Base-by-base conservation (phyloP, 2,888 invertebrate genomes). In the Cheilosia vernalis region DNA sequence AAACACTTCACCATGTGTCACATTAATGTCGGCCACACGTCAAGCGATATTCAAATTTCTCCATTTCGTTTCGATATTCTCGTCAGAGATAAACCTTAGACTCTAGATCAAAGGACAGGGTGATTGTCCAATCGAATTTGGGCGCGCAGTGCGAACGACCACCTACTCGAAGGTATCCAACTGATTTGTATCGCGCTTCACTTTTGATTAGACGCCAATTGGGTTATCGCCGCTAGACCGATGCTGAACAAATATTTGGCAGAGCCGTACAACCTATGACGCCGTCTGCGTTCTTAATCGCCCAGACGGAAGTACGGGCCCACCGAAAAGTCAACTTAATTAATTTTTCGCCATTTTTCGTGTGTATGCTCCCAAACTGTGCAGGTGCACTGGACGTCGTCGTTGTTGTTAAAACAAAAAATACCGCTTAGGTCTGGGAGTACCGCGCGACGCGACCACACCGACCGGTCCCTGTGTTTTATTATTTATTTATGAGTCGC, bases 401-500 rank as follows among this genome's bases (percentile, higher is more conserved):
- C 33, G 60, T 24, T 9, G 15, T 24, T 49, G 5, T n/a, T 60
- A 42, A 66, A 66, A 61, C 78, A 72, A 66, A 30, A 30, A 30
- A 74, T 63, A 69, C 69, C 64, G 81, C 80, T 79, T 83, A 69
- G 69, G 70, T 60, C 55, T 63, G 42, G n/a, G n/a, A 15, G 47
- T 47, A 19, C 47, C 19, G 47, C 44, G 44, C 44, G 44, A 44
- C 44, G 44, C 33, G 64, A 5, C 27, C 24, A n/a, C 55, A 17
- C 24, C 10, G 69, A 53, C 61, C 49, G 30, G 74, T 47, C 42
- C 24, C 40, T 47, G 76, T 19, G 19, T 63, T 79, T 60, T 85
- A 80, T 80, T 85, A 85, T 85, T 85, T 81, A 85, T 85, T 85
- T 85, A 85, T 72, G 81, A 81, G 70, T 51, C n/a, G 64, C 72